Percentiles rank a stretch among this genome's conserved stretches.
phyloP scores from a whole-genome alignment of 1,140 invertebrate species.

The Probaryconus sp. region DNA sequence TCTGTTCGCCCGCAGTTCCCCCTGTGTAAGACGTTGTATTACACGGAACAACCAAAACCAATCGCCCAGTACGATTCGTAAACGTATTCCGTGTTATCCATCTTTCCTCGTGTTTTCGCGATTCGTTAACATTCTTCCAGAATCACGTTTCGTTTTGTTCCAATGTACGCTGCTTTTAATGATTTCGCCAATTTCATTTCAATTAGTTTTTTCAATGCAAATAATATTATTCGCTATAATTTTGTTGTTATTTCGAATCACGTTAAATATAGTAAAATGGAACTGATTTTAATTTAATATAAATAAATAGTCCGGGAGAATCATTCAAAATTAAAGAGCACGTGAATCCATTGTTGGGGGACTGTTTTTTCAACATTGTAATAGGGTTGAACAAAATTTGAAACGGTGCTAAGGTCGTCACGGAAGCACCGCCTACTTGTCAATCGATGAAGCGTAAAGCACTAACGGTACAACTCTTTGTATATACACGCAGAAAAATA shows the following conservation, averaged over 20 bases:
- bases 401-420: slow-evolving; percentile 47
- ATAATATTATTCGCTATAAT: too few relatives aligned
- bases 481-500: too few relatives aligned
- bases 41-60: slow-evolving; percentile 49
- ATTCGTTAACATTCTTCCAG: slow-evolving; percentile 64
- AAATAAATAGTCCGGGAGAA: too few relatives aligned
- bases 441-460: slow-evolving; percentile 58
- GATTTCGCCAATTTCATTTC: slow-evolving; percentile 16
- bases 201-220: slow-evolving; percentile 54
- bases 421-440: slow-evolving; percentile 60
- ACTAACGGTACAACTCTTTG: slow-evolving; percentile 49
- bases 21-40: slow-evolving; percentile 29
- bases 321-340: slow-evolving; percentile 15
- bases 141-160: slow-evolving; percentile 58
- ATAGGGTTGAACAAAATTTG: slow-evolving; percentile 38
- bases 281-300: too few relatives aligned
- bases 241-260: too few relatives aligned
- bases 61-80: slow-evolving; percentile 44
- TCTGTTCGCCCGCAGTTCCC: slow-evolving; percentile 19
- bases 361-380: slow-evolving; percentile 20
- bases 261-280: too few relatives aligned
- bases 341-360: slow-evolving; percentile 29
- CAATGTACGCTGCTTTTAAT: slow-evolving; percentile 42
- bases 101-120: slow-evolving; percentile 59
- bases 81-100: slow-evolving; percentile 56